Conservation (phyloP, 1,140 invertebrate species). For the Heliconius hermathena region DNA sequence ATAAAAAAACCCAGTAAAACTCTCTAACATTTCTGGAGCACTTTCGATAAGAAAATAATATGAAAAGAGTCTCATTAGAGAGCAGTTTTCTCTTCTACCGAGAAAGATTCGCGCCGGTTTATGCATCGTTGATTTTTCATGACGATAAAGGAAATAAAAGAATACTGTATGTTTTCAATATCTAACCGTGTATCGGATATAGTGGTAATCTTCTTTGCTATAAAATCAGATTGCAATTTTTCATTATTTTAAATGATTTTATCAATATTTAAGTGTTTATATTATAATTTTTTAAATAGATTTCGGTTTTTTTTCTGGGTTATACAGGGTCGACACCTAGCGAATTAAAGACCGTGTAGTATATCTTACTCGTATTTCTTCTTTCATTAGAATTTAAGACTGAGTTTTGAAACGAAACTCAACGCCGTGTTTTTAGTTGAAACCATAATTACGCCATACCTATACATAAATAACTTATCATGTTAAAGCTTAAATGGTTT, state of each 20-base stretch:
- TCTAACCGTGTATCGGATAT: not conserved
- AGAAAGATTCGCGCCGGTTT: conserved; percentile 23
- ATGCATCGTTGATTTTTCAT: conserved; percentile 33
- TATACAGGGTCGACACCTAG: too few relatives aligned
- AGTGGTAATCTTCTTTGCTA: not conserved
- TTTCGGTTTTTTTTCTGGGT: too few relatives aligned
- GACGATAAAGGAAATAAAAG: conserved; percentile 28
- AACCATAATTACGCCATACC: too few relatives aligned
- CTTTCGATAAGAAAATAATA: conserved; percentile 17
- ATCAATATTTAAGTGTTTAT: not conserved
- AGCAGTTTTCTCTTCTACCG: conserved; percentile 26
- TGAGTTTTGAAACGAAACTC: too few relatives aligned
- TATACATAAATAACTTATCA: too few relatives aligned
- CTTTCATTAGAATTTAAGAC: too few relatives aligned
- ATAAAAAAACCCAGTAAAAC: not conserved
- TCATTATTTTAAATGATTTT: not conserved
- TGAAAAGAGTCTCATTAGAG: conserved; percentile 30
- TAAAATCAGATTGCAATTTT: not conserved
- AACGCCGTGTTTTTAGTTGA: too few relatives aligned
- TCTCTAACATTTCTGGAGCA: conserved; percentile 4
- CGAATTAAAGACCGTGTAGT: too few relatives aligned
- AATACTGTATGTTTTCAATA: conserved; percentile 5
- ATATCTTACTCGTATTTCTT: too few relatives aligned
- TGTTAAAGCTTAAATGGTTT: too few relatives aligned
- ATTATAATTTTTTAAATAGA: not conserved